Evolutionary conservation across 2,888 invertebrate genomes (phyloP).

Genomic region (Drosophila parthenogenetica): DNA sequence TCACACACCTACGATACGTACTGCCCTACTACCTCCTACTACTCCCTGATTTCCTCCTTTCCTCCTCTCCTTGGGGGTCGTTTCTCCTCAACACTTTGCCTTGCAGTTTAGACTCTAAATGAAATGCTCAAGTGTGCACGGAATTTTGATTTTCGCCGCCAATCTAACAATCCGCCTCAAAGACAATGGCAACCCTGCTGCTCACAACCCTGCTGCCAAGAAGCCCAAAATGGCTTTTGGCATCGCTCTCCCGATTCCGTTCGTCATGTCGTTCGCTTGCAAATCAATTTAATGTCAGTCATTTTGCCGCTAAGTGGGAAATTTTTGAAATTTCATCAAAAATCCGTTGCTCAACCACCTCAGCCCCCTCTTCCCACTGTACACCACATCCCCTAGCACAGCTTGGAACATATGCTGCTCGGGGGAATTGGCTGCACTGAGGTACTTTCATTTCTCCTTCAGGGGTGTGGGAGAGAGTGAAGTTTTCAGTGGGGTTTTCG

Average conservation of each 20-base stretch:
- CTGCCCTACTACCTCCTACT: background rate
- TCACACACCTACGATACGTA: constrained; percentile 4
- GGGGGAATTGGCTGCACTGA: constrained; percentile 78
- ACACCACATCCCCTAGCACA: constrained; percentile 7
- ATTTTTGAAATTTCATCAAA: constrained; percentile 83
- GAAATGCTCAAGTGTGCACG: constrained; percentile 83
- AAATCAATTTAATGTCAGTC: constrained; percentile 84
- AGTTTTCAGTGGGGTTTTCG: constrained; percentile 37
- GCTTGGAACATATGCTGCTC: constrained; percentile 75
- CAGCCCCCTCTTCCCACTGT: background rate
- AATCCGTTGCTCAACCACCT: constrained; percentile 62
- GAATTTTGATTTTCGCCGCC: constrained; percentile 82
- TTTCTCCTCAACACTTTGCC: constrained; percentile 41
- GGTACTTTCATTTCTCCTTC: constrained; percentile 56
- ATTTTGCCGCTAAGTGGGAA: constrained; percentile 76
- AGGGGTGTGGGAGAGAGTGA: background rate
- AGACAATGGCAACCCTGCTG: constrained; percentile 10
- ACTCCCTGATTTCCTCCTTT: background rate
- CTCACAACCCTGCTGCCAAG: background rate
- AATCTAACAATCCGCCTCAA: constrained; percentile 22
- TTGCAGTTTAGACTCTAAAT: constrained; percentile 78
- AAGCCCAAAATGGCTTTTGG: constrained; percentile 15
- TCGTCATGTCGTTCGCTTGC: constrained; percentile 83
- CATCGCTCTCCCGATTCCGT: constrained; percentile 60
- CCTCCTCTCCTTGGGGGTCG: background rate